These are phyloP conservation scores for Rhizoglyphus robini DNA, from an alignment of 1,140 invertebrate genomes.

Conservation along the genomic window DNA sequence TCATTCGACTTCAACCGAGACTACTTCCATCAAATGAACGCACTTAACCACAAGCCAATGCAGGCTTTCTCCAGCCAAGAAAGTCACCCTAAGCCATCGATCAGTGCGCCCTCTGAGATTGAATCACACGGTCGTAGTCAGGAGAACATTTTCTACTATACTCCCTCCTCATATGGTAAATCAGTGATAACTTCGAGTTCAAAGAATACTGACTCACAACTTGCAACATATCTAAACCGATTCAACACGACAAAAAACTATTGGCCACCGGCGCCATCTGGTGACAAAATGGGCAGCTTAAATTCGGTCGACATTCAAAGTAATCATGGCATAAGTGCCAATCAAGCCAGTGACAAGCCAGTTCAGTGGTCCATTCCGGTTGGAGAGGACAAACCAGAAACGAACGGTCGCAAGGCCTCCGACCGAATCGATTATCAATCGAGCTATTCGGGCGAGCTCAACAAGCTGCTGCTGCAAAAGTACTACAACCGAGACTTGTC, in stretches of 20 bases:
- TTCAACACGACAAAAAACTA: background rate
- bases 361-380: too few relatives aligned
- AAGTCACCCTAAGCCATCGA: too few relatives aligned
- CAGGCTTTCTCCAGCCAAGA: background rate
- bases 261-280: background rate
- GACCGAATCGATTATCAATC: background rate
- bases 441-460: background rate
- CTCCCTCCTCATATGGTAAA: background rate
- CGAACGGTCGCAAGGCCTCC: too few relatives aligned
- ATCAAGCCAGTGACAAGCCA: background rate
- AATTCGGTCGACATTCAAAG: too few relatives aligned
- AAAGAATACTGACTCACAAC: background rate
- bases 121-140: background rate
- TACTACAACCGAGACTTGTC: background rate
- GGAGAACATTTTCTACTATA: background rate
- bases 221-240: background rate
- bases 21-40: slow-evolving; percentile 9
- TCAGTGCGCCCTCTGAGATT: too few relatives aligned
- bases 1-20: background rate
- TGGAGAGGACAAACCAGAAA: too few relatives aligned
- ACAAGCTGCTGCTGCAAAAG: slow-evolving; percentile 3
- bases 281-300: background rate
- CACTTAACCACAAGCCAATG: background rate
- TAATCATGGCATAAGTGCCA: background rate
- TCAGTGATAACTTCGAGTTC: background rate